Evolutionary conservation across 2,797 vertebrate genomes (phyloP), one percentile per base, ranked within the genome.

Genomic region (Sebastes reedi): DNA sequence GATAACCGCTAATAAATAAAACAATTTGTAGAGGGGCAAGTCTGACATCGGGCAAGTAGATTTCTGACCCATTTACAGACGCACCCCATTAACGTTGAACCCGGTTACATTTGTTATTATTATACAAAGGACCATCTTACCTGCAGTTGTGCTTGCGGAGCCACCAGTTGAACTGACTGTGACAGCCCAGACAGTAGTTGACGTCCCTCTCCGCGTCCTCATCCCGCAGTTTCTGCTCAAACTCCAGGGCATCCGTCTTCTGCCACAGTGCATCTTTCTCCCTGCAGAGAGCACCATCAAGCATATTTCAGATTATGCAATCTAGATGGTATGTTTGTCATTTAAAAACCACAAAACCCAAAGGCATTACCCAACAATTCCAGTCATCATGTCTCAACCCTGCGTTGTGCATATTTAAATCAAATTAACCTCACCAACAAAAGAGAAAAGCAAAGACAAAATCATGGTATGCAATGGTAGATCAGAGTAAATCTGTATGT

Each of bases 261-360:
- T 99, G 97, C 97, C 97, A 98, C 71, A 99, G 93, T 5, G 95
- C 96, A 83, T 98, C 98, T 84, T 98, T 99, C 87, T 99, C 97
- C 94, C 97, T 99, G 91, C 42, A 88, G 80, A 81, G 60, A 80
- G 77, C n/a, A 52, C 39, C 80, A 69, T 18, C 14, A 14, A 22
- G n/a, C 66, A 54, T 36, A 46, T 87, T 77, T 59, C 22, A 65
- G 29, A 65, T 66, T 30, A 36, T 3, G 50, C 32, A 13, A 12
- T 46, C 16, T 39, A 16, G n/a, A 8, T 29, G 36, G 8, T 13
- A 46, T 74, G 27, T 60, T 52, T 73, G 67, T 14, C 29, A 61
- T 36, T 69, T 72, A 18, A 69, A 59, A 65, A 42, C 5, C 36
- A 66, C 4, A 59, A 62, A 56, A n/a, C 8, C 32, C n/a, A 13